Evolutionary conservation across 2,797 vertebrate species (phyloP), one percentile per base, ranked within the genome.

Genomic region (Huso huso): DNA sequence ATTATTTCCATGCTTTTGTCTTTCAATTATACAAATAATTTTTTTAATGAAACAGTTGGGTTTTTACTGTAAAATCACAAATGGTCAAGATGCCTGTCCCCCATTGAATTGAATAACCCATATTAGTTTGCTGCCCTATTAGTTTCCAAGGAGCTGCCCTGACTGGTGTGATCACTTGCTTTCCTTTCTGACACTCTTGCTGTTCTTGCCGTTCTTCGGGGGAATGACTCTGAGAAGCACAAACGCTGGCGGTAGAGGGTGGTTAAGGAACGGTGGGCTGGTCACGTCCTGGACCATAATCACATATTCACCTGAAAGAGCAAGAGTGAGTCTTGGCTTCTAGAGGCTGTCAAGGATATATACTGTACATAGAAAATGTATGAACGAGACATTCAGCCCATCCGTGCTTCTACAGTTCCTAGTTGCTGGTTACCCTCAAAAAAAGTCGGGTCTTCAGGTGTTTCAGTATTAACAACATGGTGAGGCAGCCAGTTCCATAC

Each of bases 281-380:
- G 81, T 85, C 63, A 79, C 69, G 0, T 89, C 84, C 6, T 8
- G 69, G 66, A 82, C 70, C 78, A 75, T 71, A 69, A 88, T 51
- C 57, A 82, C 72, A 4, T 79, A 84, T 1, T 83, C 76, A n/a
- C 81, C 83, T 83, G 69, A 48, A 60, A 23, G 6, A 62, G 9
- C n/a, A 55, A 55, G 52, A 55, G 9, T 55, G 52, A 55, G n/a
- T 55, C 5, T 5, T 9, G n/a, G n/a, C n/a, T 55, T 3, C 52
- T 55, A 55, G 9, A n/a, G 9, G 9, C 9, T 55, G 9, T 10
- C 52, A 55, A 7, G 52, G 52, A 55, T 37, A 3, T 55, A n/a
- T 55, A 3, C 12, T 53, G 52, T 8, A 53, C 52, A 55, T 55
- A 10, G 9, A 9, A 66, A 66, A 53, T 8, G 51, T 66, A 10